phyloP scores from a whole-genome alignment of 2,113 vertebrate genomes.

The Corvus moneduloides region DNA sequence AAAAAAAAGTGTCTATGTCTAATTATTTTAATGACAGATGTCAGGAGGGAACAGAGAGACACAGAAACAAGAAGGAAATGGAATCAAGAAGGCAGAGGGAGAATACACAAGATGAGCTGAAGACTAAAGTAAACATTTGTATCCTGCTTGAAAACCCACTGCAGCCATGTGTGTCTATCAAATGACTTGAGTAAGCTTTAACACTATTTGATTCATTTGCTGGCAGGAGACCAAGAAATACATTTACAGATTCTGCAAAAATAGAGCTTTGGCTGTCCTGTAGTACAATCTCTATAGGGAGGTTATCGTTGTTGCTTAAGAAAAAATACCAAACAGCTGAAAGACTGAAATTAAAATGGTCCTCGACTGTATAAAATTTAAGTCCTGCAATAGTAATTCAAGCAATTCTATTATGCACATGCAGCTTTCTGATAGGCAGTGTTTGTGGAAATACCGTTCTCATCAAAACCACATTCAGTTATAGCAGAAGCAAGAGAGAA shows the following conservation, averaged over 20 bases:
- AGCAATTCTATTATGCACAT: not conserved
- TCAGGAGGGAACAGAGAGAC: accelerated
- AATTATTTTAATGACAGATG: not conserved
- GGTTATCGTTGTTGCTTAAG: not conserved
- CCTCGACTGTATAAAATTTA: not conserved
- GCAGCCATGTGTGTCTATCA: not conserved
- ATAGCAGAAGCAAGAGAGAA: not conserved
- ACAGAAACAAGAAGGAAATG: not conserved
- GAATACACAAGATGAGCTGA: not conserved
- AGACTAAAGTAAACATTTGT: not conserved
- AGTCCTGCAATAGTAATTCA: not conserved
- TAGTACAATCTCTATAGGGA: not conserved
- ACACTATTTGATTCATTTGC: not conserved
- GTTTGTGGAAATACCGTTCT: constrained; percentile 8
- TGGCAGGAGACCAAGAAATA: not conserved
- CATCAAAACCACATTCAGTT: not conserved
- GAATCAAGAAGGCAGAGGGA: not conserved
- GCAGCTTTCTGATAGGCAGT: not conserved
- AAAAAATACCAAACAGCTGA: not conserved
- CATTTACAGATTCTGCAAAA: not conserved
- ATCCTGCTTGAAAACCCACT: not conserved
- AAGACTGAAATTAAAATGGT: not conserved
- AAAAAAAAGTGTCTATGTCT: not conserved
- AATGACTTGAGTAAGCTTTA: not conserved
- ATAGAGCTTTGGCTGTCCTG: not conserved